Evolutionary conservation across 2,888 invertebrate genomes (phyloP).

Genomic region (Agrotis puta): DNA sequence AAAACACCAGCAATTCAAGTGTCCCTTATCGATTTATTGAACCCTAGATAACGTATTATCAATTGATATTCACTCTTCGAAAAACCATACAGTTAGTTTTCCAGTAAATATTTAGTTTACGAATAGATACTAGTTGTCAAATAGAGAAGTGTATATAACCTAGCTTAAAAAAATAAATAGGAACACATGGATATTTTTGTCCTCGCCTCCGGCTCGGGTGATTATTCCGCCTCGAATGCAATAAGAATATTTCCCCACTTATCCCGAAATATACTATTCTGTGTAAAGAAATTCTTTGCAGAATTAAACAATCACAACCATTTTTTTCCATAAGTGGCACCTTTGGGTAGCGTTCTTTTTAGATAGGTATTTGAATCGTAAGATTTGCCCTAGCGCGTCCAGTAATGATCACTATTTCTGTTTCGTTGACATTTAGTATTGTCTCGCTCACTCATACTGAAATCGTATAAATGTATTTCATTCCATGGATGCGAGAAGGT

Average conservation of each 20-base stretch:
- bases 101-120: conserved; percentile 26
- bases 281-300: too few relatives aligned
- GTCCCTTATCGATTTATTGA: conserved; percentile 73
- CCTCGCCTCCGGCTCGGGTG: too few relatives aligned
- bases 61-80: conserved; percentile 42
- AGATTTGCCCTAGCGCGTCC: neutral
- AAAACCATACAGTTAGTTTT: conserved; percentile 47
- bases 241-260: too few relatives aligned
- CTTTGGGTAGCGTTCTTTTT: too few relatives aligned
- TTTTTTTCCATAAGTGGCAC: neutral
- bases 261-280: too few relatives aligned
- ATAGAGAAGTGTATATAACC: too few relatives aligned
- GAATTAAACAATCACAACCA: neutral
- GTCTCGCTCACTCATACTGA: neutral
- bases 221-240: too few relatives aligned
- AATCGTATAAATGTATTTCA: neutral
- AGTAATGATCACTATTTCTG: neutral
- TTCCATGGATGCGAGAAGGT: neutral
- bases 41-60: conserved; percentile 66
- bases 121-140: too few relatives aligned
- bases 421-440: neutral
- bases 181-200: too few relatives aligned
- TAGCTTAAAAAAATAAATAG: too few relatives aligned
- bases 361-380: neutral
- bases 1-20: conserved; percentile 69